These are phyloP conservation scores for Spheniscus mendiculus DNA, from an alignment of 2,113 vertebrate species.

Conservation along the genomic window DNA sequence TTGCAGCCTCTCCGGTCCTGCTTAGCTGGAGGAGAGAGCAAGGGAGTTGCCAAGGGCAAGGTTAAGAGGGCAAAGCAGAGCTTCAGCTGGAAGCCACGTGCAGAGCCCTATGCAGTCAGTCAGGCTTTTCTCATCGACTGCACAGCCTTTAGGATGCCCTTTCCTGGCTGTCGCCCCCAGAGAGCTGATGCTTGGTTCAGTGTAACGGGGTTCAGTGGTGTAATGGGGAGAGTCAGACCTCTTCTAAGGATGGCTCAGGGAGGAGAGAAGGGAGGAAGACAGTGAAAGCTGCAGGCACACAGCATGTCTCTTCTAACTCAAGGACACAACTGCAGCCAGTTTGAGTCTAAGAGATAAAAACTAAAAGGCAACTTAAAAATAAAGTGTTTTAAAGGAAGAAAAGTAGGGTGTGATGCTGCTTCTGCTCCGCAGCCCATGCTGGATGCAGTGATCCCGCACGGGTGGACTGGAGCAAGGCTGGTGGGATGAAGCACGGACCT, in stretches of 20 bases:
- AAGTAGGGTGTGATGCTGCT: not conserved
- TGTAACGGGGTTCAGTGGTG: no score
- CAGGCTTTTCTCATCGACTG: not conserved
- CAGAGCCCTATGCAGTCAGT: not conserved
- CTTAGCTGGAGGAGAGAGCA: not conserved
- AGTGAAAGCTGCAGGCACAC: not conserved
- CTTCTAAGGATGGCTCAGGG: not conserved
- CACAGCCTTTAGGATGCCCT: not conserved
- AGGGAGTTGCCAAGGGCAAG: not conserved
- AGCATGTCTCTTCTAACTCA: not conserved
- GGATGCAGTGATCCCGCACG: not conserved
- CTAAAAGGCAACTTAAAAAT: not conserved
- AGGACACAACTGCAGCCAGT: not conserved
- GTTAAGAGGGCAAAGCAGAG: not conserved
- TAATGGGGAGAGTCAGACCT: not conserved
- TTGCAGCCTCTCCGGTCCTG: not conserved
- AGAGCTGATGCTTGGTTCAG: not conserved
- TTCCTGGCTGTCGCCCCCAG: accelerated
- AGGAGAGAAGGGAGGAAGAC: not conserved
- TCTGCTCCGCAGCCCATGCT: not conserved
- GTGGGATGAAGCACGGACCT: accelerated
- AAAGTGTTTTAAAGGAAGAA: not conserved
- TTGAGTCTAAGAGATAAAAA: not conserved
- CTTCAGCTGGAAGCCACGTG: not conserved
- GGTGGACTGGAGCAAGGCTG: not conserved